Evolutionary conservation across 2,113 vertebrate genomes (phyloP).

Genomic region (Sander lucioperca): DNA sequence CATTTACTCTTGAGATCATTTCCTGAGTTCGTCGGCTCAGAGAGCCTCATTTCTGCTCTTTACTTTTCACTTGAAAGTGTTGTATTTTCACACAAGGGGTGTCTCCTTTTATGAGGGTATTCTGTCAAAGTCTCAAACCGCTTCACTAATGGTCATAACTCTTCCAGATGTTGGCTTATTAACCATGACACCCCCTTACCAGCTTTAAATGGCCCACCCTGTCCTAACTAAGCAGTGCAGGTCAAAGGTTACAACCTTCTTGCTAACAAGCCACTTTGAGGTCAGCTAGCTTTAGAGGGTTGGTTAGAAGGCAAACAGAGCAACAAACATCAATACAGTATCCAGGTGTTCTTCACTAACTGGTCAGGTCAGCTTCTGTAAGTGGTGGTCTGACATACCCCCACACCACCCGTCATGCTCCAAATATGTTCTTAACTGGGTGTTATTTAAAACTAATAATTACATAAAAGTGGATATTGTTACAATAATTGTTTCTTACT

Average conservation of each 20-base stretch:
- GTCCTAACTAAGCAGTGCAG: constrained; percentile 75
- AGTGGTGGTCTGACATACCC: not conserved
- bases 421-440: not conserved
- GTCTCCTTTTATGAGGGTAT: constrained; percentile 74
- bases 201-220: constrained; percentile 76
- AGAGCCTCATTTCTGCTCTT: constrained; percentile 44
- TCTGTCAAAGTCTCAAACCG: constrained; percentile 71
- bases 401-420: not conserved
- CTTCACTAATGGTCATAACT: constrained; percentile 77
- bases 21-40: constrained; percentile 53
- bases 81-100: constrained; percentile 67
- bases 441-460: not conserved
- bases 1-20: constrained; percentile 76
- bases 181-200: constrained; percentile 73
- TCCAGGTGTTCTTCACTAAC: constrained; percentile 73
- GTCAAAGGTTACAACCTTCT: constrained; percentile 75
- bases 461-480: not conserved
- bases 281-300: constrained; percentile 67
- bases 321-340: constrained; percentile 58
- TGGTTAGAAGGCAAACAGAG: constrained; percentile 53
- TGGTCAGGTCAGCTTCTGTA: constrained; percentile 15
- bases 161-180: constrained; percentile 84
- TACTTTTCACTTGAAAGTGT: constrained; percentile 71
- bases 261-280: constrained; percentile 75
- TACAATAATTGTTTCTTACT: not conserved